Evolutionary conservation across 2,113 vertebrate species (phyloP).

Genomic region (Tenrec ecaudatus): DNA sequence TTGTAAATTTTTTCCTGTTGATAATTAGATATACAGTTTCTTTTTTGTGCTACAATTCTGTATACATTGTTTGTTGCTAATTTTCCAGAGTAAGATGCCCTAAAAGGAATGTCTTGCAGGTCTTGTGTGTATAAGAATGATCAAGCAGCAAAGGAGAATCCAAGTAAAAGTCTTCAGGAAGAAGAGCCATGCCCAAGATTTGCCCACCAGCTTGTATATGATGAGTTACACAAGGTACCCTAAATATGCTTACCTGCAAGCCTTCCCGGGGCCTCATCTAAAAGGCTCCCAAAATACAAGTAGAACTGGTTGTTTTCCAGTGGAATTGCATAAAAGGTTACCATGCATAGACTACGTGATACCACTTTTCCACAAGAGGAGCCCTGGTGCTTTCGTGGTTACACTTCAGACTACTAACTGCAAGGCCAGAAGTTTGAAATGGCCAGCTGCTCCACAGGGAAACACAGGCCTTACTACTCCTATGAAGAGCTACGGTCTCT

Average conservation of each 20-base stretch:
- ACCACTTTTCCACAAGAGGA: no score
- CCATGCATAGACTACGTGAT: not conserved
- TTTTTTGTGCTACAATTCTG: not conserved
- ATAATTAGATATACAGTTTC: constrained; percentile 4
- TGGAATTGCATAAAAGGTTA: constrained; percentile 43
- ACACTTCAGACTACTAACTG: no score
- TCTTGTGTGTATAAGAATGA: constrained; percentile 99
- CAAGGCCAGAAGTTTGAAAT: no score
- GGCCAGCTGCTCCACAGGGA: no score
- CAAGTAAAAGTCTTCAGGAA: constrained; percentile 95
- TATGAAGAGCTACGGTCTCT: no score
- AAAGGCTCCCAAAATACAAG: not conserved
- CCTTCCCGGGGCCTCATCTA: not conserved
- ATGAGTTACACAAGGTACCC: constrained; percentile 97
- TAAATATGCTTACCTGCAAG: not conserved
- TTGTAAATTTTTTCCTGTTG: constrained; percentile 13
- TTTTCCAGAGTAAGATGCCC: constrained; percentile 32
- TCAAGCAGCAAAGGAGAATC: constrained; percentile 97
- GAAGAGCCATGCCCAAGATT: constrained; percentile 99
- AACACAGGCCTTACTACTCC: no score
- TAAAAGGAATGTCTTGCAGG: constrained; percentile 87
- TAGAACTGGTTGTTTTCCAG: constrained; percentile 51
- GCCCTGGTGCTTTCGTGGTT: no score
- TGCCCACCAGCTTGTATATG: constrained; percentile 98
- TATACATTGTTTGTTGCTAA: not conserved